A percentile compares a stretch with the other conserved stretches of the same genome.
Evolutionary conservation across 2,888 invertebrate species (phyloP).

Genomic region (Noctua fimbriata): DNA sequence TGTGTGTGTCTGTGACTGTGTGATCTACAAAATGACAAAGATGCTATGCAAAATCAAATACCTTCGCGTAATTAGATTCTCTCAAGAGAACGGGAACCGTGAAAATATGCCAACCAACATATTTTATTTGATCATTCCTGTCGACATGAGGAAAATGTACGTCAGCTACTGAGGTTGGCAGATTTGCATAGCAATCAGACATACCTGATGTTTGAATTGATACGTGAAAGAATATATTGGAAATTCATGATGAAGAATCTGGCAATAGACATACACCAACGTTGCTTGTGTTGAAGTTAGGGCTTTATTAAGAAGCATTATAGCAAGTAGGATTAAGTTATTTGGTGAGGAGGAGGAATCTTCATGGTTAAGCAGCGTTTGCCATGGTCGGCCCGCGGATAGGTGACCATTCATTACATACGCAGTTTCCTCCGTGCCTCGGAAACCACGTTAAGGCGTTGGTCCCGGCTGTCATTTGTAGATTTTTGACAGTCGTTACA

Average conservation of each 20-base stretch:
- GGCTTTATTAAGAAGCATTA: not conserved
- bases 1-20: too few relatives aligned
- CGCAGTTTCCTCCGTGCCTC: too few relatives aligned
- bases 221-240: constrained; percentile 41
- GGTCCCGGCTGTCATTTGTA: too few relatives aligned
- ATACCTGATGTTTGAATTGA: constrained; percentile 48
- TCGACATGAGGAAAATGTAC: constrained; percentile 45
- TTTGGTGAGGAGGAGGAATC: not conserved
- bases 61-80: constrained; percentile 9
- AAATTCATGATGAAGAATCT: constrained; percentile 1
- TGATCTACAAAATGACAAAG: not conserved
- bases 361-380: not conserved
- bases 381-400: too few relatives aligned
- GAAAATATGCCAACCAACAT: constrained; percentile 26
- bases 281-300: not conserved
- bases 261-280: not conserved
- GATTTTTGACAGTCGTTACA: too few relatives aligned
- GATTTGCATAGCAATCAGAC: constrained; percentile 61
- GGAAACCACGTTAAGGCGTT: too few relatives aligned
- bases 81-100: not conserved
- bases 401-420: too few relatives aligned
- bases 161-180: constrained; percentile 12
- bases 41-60: not conserved
- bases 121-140: constrained; percentile 47
- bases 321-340: not conserved